Evolutionary conservation across 2,113 vertebrate species (phyloP).

Genomic region (Barnardius zonarius): DNA sequence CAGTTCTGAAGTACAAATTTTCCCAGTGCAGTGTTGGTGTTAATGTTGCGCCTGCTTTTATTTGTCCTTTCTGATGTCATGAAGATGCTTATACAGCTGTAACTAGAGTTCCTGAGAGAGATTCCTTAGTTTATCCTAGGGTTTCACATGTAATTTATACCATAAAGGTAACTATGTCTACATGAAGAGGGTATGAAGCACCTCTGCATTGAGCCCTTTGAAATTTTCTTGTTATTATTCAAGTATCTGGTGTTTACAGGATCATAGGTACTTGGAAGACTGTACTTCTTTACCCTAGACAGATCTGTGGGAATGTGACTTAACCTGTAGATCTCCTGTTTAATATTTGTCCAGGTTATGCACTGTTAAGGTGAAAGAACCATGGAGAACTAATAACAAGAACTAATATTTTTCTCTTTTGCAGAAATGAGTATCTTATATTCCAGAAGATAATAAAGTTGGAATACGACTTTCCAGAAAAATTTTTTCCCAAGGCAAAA

Average conservation of each 20-base stretch:
- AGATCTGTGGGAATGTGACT: not conserved
- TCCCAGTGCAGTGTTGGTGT: not conserved
- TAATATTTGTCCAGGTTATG: not conserved
- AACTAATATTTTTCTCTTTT: slow-evolving; percentile 40
- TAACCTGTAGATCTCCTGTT: not conserved
- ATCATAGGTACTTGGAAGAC: not conserved
- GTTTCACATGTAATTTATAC: not conserved
- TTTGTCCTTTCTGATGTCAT: not conserved
- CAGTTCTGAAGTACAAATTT: not conserved
- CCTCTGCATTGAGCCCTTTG: not conserved
- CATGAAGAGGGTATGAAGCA: not conserved
- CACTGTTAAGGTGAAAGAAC: not conserved
- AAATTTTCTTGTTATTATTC: not conserved
- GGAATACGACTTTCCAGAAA: slow-evolving; percentile 99
- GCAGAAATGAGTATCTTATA: slow-evolving; percentile 98
- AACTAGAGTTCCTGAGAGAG: not conserved
- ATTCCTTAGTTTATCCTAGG: not conserved
- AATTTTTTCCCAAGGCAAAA: slow-evolving; percentile 99
- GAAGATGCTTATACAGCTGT: not conserved
- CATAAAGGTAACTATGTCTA: not conserved
- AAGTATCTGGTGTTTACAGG: not conserved
- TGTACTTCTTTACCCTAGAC: not conserved
- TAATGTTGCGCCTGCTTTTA: not conserved
- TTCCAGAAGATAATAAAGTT: slow-evolving; percentile 99
- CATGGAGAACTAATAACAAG: not conserved